phyloP scores from a whole-genome alignment of 2,797 vertebrate genomes.

The Anguilla marmorata region DNA sequence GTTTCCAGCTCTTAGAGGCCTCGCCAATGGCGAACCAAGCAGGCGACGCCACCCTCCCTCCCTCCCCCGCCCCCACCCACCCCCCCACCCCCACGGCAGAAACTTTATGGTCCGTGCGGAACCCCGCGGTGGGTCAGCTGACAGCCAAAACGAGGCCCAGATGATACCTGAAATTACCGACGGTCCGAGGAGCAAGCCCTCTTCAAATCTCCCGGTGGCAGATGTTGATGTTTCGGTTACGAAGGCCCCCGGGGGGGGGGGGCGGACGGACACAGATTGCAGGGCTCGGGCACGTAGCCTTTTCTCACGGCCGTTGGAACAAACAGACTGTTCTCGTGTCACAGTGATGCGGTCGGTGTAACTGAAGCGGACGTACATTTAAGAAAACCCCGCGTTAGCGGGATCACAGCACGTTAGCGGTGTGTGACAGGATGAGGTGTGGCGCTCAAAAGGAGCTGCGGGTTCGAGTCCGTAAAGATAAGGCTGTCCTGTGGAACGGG shows the following conservation, averaged over 20 bases:
- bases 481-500: background rate
- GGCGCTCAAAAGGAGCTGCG: background rate
- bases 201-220: background rate
- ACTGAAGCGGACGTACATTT: background rate
- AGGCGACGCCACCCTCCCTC: background rate
- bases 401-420: background rate
- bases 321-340: background rate
- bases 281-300: background rate
- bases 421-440: background rate
- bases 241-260: background rate
- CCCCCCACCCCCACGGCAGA: background rate
- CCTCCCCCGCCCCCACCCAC: background rate
- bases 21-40: constrained; percentile 15
- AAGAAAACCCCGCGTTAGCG: background rate
- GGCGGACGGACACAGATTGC: background rate
- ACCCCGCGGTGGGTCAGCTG: background rate
- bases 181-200: background rate
- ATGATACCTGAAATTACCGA: constrained; percentile 10
- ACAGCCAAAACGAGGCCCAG: background rate
- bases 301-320: background rate
- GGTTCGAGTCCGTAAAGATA: background rate
- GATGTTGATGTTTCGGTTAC: background rate
- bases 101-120: background rate
- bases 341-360: background rate
- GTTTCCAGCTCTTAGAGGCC: constrained; percentile 12